Percentiles rank a stretch among this genome's conserved stretches.
Evolutionary conservation across 2,797 vertebrate genomes (phyloP).

Genomic region (Iguana delicatissima): DNA sequence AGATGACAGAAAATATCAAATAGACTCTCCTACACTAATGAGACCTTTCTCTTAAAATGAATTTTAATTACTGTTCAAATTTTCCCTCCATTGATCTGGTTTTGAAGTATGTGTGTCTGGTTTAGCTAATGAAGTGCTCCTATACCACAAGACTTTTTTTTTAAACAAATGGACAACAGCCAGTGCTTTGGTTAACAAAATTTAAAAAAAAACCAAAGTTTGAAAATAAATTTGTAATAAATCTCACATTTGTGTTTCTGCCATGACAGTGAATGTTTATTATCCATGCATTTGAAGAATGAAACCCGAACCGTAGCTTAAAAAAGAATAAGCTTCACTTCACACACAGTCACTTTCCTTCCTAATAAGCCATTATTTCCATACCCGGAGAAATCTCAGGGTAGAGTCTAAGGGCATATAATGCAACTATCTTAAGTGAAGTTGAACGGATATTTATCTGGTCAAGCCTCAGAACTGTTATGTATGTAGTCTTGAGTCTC

Average conservation of each 20-base stretch:
- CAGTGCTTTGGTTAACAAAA: constrained; percentile 59
- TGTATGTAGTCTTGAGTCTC: background rate
- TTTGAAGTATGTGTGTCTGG: constrained; percentile 47
- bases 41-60: constrained; percentile 60
- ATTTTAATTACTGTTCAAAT: constrained; percentile 65
- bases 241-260: constrained; percentile 38
- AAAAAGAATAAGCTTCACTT: background rate
- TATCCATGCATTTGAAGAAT: constrained; percentile 40
- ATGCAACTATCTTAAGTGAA: background rate
- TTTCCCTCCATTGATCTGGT: constrained; percentile 61
- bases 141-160: constrained; percentile 51
- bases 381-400: background rate
- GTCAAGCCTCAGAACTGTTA: background rate
- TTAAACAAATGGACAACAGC: constrained; percentile 30
- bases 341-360: background rate
- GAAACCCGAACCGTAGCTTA: background rate
- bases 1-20: constrained; percentile 54
- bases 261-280: background rate
- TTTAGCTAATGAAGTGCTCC: constrained; percentile 60
- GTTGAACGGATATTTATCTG: too few relatives aligned
- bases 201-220: background rate
- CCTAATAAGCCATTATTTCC: background rate
- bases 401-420: background rate
- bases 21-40: constrained; percentile 42
- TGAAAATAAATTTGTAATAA: constrained; percentile 31